phyloP scores from a whole-genome alignment of 2,888 invertebrate species.

The Cephus runcator region DNA sequence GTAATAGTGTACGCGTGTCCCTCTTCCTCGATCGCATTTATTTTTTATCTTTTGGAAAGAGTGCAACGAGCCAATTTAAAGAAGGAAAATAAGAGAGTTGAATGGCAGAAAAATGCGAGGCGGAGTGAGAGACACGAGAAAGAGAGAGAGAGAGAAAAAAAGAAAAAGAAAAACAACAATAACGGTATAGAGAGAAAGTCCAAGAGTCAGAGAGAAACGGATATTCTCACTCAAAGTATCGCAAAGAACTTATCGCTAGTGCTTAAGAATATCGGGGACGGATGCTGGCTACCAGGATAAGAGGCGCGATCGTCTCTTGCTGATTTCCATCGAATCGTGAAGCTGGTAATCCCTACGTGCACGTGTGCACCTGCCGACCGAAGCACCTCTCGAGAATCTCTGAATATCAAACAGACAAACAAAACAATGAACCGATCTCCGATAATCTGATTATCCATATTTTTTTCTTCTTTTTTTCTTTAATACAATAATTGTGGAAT shows the following conservation, averaged over 20 bases:
- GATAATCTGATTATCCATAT: conserved; percentile 17
- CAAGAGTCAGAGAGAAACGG: neutral
- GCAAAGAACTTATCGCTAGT: neutral
- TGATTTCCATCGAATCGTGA: neutral
- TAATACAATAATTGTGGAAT: conserved; percentile 26
- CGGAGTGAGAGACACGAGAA: conserved; percentile 18
- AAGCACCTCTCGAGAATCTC: neutral
- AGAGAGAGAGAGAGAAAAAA: conserved; percentile 6
- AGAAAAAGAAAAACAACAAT: neutral
- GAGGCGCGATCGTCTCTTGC: neutral
- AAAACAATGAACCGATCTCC: conserved; percentile 21
- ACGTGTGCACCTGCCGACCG: neutral
- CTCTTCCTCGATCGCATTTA: conserved; percentile 41
- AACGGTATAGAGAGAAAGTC: neutral
- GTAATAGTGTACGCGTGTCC: neutral
- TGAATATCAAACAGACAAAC: neutral
- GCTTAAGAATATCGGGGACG: conserved; percentile 8
- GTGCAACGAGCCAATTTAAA: conserved; percentile 15
- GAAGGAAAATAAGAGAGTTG: conserved; percentile 5
- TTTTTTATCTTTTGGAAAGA: conserved; percentile 13
- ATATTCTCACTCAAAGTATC: conserved; percentile 10
- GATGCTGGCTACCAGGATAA: conserved; percentile 6
- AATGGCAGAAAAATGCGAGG: neutral
- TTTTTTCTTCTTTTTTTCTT: neutral
- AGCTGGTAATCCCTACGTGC: neutral